A percentile compares a stretch with the other conserved stretches of the same genome.
These are phyloP conservation scores for Drosophila stalkeri DNA, from an alignment of 2,888 invertebrate genomes.

Conservation along the genomic window DNA sequence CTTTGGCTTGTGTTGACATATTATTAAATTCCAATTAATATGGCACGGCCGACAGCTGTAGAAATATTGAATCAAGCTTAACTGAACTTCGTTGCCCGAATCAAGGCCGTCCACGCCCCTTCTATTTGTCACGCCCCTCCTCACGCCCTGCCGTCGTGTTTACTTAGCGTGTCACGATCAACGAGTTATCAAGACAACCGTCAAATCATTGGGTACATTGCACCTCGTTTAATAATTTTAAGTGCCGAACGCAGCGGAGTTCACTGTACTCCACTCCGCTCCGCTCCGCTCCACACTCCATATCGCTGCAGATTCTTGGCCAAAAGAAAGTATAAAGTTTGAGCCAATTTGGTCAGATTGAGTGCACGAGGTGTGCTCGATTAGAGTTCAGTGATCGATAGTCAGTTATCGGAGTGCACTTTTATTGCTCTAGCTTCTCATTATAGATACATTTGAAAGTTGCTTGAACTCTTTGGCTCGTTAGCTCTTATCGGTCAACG, in stretches of 20 bases:
- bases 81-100: conserved; percentile 40
- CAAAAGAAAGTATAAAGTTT: conserved; percentile 10
- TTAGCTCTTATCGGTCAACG: conserved; percentile 41
- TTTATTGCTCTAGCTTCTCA: conserved; percentile 13
- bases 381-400: conserved; percentile 47
- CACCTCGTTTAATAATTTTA: conserved; percentile 38
- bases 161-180: conserved; percentile 54
- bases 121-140: background rate
- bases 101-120: conserved; percentile 43
- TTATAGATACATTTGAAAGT: conserved; percentile 28
- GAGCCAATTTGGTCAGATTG: conserved; percentile 37
- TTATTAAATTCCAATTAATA: conserved; percentile 57
- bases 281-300: too few relatives aligned
- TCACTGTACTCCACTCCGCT: conserved; percentile 33
- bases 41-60: conserved; percentile 36
- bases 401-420: conserved; percentile 35
- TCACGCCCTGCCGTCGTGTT: conserved; percentile 13
- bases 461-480: conserved; percentile 31
- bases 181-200: conserved; percentile 42
- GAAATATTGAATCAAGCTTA: conserved; percentile 54
- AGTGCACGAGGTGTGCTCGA: conserved; percentile 20
- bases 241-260: conserved; percentile 24
- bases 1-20: conserved; percentile 35
- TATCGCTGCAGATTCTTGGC: conserved; percentile 26
- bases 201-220: conserved; percentile 47